These are phyloP conservation scores for Anthrax anthrax DNA, from an alignment of 2,888 invertebrate species.

Conservation along the genomic window DNA sequence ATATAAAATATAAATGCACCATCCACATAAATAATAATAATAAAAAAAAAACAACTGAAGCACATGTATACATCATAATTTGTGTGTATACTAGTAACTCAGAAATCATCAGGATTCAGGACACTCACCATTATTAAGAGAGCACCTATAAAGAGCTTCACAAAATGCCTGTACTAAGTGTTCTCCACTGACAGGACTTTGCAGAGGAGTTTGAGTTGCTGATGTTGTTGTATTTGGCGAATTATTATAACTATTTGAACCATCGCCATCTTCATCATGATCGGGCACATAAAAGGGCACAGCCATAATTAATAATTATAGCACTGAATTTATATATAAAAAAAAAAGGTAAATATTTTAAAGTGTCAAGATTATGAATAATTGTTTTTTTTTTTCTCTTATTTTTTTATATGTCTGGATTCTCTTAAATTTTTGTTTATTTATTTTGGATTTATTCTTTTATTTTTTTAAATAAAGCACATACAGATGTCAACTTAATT, in stretches of 20 bases:
- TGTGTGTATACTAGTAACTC: no score
- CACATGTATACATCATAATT: no score
- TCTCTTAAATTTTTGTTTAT: neutral
- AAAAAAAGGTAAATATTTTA: no score
- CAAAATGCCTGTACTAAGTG: conserved; percentile 31
- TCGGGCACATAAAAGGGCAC: conserved; percentile 35
- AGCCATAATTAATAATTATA: conserved; percentile 21
- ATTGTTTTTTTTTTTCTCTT: neutral
- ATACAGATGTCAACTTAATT: no score
- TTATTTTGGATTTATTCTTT: no score
- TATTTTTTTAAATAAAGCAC: no score
- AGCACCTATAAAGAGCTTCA: conserved; percentile 28
- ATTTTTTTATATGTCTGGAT: neutral
- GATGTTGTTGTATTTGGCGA: conserved; percentile 29
- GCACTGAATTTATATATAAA: neutral
- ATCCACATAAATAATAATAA: no score
- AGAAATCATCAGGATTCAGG: no score
- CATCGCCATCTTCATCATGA: conserved; percentile 27
- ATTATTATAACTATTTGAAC: conserved; percentile 22
- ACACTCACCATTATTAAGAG: conserved; percentile 20
- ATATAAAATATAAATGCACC: no score
- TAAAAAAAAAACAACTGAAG: no score
- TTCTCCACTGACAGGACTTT: conserved; percentile 23
- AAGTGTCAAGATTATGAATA: no score
- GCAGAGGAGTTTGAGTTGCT: conserved; percentile 19